phyloP scores from a whole-genome alignment of 2,113 vertebrate species.

The Catharus fuscescens region DNA sequence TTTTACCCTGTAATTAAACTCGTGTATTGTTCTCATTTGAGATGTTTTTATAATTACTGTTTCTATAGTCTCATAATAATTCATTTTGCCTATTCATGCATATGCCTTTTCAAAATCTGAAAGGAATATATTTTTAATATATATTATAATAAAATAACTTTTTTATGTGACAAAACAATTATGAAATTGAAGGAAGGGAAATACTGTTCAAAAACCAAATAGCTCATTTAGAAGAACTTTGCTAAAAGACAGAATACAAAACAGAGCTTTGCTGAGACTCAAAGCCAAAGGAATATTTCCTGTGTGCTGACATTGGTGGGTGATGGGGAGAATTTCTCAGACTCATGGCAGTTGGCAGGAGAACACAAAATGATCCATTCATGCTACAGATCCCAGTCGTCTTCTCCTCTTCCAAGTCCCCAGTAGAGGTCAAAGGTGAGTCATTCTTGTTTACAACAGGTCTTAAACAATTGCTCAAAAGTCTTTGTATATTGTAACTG shows the following conservation, averaged over 20 bases:
- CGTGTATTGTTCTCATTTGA: background rate
- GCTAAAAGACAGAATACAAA: background rate
- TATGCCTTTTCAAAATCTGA: background rate
- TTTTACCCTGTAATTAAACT: background rate
- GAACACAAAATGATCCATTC: background rate
- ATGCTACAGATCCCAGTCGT: accelerated
- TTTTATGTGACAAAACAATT: background rate
- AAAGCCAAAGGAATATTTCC: background rate
- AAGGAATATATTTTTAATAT: background rate
- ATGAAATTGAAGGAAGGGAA: background rate
- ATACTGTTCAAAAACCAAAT: background rate
- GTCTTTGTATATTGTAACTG: background rate
- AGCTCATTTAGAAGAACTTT: background rate
- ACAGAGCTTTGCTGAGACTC: background rate
- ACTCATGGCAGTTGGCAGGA: background rate
- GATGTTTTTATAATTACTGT: background rate
- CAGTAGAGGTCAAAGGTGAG: background rate
- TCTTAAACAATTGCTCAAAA: background rate
- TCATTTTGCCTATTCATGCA: background rate
- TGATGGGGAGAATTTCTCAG: background rate
- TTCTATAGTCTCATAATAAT: background rate
- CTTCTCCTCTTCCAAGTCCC: background rate
- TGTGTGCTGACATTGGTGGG: background rate
- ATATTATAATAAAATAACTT: background rate
- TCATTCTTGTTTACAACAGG: accelerated